Evolutionary conservation across 2,797 vertebrate species (phyloP), one percentile per base, ranked within the genome.

Genomic region (Graptemys geographica): DNA sequence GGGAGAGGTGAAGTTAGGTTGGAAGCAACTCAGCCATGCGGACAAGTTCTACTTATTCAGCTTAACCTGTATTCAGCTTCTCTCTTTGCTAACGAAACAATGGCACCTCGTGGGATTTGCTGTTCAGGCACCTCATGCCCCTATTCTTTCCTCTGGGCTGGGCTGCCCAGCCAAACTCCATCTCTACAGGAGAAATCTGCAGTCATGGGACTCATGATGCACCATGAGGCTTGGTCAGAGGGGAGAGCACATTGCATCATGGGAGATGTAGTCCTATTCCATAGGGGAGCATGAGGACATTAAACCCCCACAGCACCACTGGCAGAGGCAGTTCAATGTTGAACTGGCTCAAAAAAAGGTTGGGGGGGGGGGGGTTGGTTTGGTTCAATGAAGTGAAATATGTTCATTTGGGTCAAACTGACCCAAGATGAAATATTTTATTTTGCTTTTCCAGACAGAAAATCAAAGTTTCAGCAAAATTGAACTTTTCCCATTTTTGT

Each of bases 161-260:
- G 55, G 1, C 23, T 94, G 33, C 28, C 3, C 62, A 65, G 31
- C 18, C 65, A 69, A 69, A 69, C n/a, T n/a, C 37, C 16, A 15
- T 69, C 0, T 69, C 11, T 33, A 44, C 10, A 6, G 1, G 12
- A 18, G 27, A 69, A 0, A 0, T 56, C 19, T 74, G 83, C 90
- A 92, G 83, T 74, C 23, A 59, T 41, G 25, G 1, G 0, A 87
- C 21, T 0, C 51, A 76, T 3, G 47, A 33, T 5, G 31, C 33
- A 47, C n/a, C 23, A 6, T 1, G 4, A 16, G 72, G 11, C 0
- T 59, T 90, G 95, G 3, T 84, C 82, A 85, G 3, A n/a, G 72
- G 49, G 21, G 5, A 79, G 1, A 76, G 11, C 41, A 47, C 6
- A 0, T 18, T n/a, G 7, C n/a, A 10, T 4, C 5, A 21, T 7